phyloP scores from a whole-genome alignment of 2,113 vertebrate species.

The Hucho hucho region DNA sequence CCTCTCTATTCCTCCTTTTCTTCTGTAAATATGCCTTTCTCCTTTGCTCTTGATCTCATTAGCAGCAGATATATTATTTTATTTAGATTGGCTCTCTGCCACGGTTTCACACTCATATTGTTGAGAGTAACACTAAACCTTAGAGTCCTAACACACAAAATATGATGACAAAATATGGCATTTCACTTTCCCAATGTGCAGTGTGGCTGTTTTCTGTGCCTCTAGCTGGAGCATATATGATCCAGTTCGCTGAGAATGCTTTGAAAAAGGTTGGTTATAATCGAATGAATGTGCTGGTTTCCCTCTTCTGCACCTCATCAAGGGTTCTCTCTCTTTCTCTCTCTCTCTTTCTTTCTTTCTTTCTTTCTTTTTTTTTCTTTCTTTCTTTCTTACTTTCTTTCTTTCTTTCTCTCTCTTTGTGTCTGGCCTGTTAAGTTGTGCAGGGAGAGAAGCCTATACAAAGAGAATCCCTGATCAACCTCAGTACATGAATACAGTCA shows the following conservation, averaged over 20 bases:
- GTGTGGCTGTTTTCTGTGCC: conserved; percentile 27
- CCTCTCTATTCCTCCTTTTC: conserved; percentile 60
- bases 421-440: conserved; percentile 51
- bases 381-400: not conserved
- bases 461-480: conserved; percentile 73
- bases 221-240: conserved; percentile 48
- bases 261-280: conserved; percentile 70
- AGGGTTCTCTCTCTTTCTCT: conserved; percentile 33
- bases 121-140: conserved; percentile 44
- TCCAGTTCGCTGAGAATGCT: conserved; percentile 57
- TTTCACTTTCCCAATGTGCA: conserved; percentile 41
- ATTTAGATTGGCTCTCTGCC: conserved; percentile 50
- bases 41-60: conserved; percentile 54
- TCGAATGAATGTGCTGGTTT: conserved; percentile 65
- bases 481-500: conserved; percentile 56
- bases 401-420: conserved; percentile 36
- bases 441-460: conserved; percentile 57
- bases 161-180: conserved; percentile 43
- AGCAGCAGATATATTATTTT: conserved; percentile 48
- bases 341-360: too few species aligned
- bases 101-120: conserved; percentile 58
- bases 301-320: conserved; percentile 60
- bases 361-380: not conserved
- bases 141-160: conserved; percentile 55
- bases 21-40: conserved; percentile 50